These are phyloP conservation scores for Microtus richardsoni DNA, from an alignment of 2,113 vertebrate species.

Conservation along the genomic window DNA sequence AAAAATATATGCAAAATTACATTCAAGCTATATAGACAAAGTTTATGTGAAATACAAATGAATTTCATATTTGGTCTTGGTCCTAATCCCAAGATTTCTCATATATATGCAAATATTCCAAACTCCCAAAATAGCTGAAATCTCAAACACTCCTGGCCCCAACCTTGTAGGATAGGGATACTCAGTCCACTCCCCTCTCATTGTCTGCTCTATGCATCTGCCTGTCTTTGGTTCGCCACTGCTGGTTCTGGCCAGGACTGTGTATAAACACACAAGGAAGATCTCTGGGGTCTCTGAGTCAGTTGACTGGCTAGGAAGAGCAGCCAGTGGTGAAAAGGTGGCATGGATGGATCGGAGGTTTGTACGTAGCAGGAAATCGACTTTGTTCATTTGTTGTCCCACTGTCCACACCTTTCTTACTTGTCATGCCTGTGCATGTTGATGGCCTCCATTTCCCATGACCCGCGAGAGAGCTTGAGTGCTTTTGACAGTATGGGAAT, in stretches of 20 bases:
- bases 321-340: not conserved
- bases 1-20: not conserved
- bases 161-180: not conserved
- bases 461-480: fast-evolving
- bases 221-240: not conserved
- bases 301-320: not conserved
- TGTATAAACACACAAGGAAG: not conserved
- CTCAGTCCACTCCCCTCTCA: not conserved
- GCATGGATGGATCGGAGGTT: not conserved
- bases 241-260: not conserved
- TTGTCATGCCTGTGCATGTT: not conserved
- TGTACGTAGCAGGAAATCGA: not conserved
- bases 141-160: not conserved
- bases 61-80: not conserved
- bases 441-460: not conserved
- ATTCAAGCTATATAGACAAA: not conserved
- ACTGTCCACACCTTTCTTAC: not conserved
- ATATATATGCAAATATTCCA: not conserved
- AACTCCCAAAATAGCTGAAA: not conserved
- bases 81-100: not conserved
- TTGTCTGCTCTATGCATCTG: not conserved
- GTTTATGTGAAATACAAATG: not conserved
- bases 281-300: not conserved
- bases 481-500: not conserved
- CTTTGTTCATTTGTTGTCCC: not conserved